Evolutionary conservation across 2,797 vertebrate genomes (phyloP).

Genomic region (Furcifer pardalis): DNA sequence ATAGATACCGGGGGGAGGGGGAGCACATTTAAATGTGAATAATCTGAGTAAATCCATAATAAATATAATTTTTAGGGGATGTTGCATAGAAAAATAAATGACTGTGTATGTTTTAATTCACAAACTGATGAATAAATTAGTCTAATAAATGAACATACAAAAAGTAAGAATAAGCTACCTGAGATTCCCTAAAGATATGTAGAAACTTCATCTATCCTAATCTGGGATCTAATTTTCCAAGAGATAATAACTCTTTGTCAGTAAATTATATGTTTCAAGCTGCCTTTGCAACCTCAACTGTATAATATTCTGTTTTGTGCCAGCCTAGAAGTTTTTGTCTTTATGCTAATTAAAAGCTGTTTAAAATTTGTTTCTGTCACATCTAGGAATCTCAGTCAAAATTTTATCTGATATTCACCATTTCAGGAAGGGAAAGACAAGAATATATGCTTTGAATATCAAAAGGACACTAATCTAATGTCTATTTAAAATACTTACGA

Average conservation of each 20-base stretch:
- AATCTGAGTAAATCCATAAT: not conserved
- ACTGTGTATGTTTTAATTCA: not conserved
- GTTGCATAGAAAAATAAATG: not conserved
- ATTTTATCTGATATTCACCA: slow-evolving; percentile 4
- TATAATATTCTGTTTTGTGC: not conserved
- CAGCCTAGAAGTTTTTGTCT: not conserved
- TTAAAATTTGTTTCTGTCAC: slow-evolving; percentile 6
- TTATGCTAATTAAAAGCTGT: slow-evolving; percentile 3
- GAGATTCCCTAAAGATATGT: not conserved
- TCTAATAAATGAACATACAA: not conserved
- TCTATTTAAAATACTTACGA: not conserved
- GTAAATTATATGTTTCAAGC: not conserved
- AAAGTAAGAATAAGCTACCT: not conserved
- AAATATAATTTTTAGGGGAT: not conserved
- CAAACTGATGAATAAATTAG: not conserved
- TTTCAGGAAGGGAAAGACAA: not conserved
- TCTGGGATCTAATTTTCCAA: not conserved
- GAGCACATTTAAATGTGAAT: too few relatives aligned
- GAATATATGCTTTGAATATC: not conserved
- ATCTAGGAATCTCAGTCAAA: not conserved
- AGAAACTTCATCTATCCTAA: not conserved
- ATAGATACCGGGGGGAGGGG: not conserved
- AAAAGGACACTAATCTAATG: not conserved
- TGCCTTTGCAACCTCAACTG: not conserved
- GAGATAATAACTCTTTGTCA: not conserved